Evolutionary conservation across 2,888 invertebrate genomes (phyloP), one percentile per base, ranked within the genome.

Genomic region (Desoria tigrina): DNA sequence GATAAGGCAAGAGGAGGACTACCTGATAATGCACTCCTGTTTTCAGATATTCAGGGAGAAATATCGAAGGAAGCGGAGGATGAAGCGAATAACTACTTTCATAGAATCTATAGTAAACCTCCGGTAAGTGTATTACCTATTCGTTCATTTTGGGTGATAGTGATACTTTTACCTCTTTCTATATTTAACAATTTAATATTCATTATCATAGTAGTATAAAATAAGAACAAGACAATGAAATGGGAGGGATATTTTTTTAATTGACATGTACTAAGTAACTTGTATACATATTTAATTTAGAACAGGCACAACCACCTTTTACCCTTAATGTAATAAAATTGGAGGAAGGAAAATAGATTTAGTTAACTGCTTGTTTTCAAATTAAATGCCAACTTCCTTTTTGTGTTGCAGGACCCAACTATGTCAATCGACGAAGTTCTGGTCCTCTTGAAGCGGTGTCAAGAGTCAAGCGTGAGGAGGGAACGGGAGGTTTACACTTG

Each of bases 71-170:
- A 98, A 78, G 92, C 98, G 49, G 99, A 99, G 81, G 97, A 98
- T 79, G 98, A 99, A 83, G 99, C 98, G 0, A 99, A 99, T 79
- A 90, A 94, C 60, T 99, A 98, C 79, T 99, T 99, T 81, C 97
- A 99, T 81, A 86, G 95, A 73, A 98, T 99, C 78, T 98, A 98
- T 83, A 97, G 96, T 81, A 93, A 96, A 81, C 93, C 95, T n/a
- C 92, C 95, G 11, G 75, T 75, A 68, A 74, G 72, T 51, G 49
- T 27, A 32, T 54, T 53, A 70, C n/a, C n/a, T n/a, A n/a, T n/a
- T n/a, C n/a, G n/a, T n/a, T n/a, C n/a, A n/a, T n/a, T n/a, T n/a
- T n/a, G n/a, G 42, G 42, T 39, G 11, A 14, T 39, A 16, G 42
- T 16, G 42, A 14, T 11, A 39, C 42, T 16, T 11, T 16, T 14